phyloP scores from a whole-genome alignment of 2,888 invertebrate genomes.

The Torymus aiolomorphi region DNA sequence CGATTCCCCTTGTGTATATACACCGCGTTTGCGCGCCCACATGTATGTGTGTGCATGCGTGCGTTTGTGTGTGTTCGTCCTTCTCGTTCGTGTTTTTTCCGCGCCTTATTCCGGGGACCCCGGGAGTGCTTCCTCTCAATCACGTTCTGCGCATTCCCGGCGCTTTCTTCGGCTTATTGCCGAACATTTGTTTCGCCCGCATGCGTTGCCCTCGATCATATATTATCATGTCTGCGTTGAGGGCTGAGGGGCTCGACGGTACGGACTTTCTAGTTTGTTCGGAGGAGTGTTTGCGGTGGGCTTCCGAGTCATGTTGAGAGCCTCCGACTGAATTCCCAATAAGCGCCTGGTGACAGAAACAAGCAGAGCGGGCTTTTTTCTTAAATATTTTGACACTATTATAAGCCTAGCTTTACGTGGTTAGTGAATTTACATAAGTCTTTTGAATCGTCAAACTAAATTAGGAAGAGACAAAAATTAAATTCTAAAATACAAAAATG shows the following conservation, averaged over 20 bases:
- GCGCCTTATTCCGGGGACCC: conserved; percentile 28
- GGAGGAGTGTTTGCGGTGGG: conserved; percentile 3
- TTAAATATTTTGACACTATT: too few relatives aligned
- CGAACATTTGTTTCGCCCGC: conserved; percentile 50
- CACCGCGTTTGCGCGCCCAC: neutral
- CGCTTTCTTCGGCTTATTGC: conserved; percentile 50
- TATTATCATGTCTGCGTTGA: conserved; percentile 13
- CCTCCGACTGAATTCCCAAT: conserved; percentile 3
- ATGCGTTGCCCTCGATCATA: conserved; percentile 28
- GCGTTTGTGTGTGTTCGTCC: neutral
- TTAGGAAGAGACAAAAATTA: too few relatives aligned
- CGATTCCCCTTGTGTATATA: conserved; percentile 17
- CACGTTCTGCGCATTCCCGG: conserved; percentile 48
- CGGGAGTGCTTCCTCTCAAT: conserved; percentile 24
- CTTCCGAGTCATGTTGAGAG: neutral
- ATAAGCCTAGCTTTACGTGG: too few relatives aligned
- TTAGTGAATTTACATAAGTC: too few relatives aligned
- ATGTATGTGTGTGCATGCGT: too few relatives aligned
- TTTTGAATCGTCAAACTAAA: too few relatives aligned
- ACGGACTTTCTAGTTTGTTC: too few relatives aligned
- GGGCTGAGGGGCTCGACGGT: too few relatives aligned
- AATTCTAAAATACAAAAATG: too few relatives aligned
- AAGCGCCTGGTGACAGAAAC: neutral
- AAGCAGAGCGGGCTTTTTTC: too few relatives aligned
- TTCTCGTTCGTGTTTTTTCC: conserved; percentile 3